Evolutionary conservation across 2,797 vertebrate species (phyloP).

Genomic region (Rhinella marina): DNA sequence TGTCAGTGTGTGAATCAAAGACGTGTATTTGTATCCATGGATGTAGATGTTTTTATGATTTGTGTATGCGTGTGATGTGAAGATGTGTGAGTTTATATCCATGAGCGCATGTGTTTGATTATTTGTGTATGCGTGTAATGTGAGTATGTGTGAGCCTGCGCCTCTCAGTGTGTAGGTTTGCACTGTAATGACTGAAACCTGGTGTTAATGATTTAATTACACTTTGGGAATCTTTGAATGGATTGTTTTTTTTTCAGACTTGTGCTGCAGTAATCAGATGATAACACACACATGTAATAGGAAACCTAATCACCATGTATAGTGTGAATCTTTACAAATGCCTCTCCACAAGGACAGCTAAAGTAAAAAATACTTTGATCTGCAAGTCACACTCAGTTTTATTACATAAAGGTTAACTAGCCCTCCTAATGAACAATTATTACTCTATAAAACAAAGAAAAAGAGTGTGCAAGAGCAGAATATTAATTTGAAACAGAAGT

Average conservation of each 20-base stretch:
- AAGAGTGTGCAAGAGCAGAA: slow-evolving; percentile 65
- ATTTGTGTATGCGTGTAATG: neutral
- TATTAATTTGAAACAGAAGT: slow-evolving; percentile 70
- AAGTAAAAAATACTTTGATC: slow-evolving; percentile 71
- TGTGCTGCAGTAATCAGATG: too few species aligned
- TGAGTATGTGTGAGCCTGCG: neutral
- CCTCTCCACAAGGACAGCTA: slow-evolving; percentile 70
- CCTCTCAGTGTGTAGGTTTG: neutral
- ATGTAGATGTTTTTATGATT: too few species aligned
- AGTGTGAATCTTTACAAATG: slow-evolving; percentile 51
- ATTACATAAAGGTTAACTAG: slow-evolving; percentile 76
- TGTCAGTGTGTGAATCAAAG: too few species aligned
- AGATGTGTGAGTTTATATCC: neutral
- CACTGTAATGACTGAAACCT: neutral
- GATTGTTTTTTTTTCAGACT: neutral
- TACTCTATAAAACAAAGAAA: slow-evolving; percentile 76
- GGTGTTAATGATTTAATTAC: neutral
- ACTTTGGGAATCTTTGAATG: neutral
- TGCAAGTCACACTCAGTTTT: slow-evolving; percentile 78
- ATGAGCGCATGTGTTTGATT: too few species aligned
- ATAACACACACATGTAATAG: neutral
- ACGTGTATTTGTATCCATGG: neutral
- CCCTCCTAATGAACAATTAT: slow-evolving; percentile 82
- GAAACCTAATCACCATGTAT: neutral
- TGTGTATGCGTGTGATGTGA: neutral